phyloP scores from a whole-genome alignment of 2,113 vertebrate species.

The Mus musculus region GRCm39 chr9:50830501-50831000 shows the following conservation, averaged over 20 bases:
- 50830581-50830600: slow-evolving; percentile 28
- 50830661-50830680: slow-evolving; percentile 45
- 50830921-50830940: neutral
- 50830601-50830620: slow-evolving; percentile 4
- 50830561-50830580: slow-evolving; percentile 17
- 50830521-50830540: slow-evolving; percentile 8
- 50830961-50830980: neutral
- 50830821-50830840: neutral
- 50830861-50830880: neutral
- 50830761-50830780: neutral
- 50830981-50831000: slow-evolving; percentile 14
- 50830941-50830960: neutral
- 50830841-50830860: neutral
- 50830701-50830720: slow-evolving; percentile 6
- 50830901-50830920: neutral
- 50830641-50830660: slow-evolving; percentile 39
- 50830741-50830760: neutral
- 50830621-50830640: slow-evolving; percentile 37
- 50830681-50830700: slow-evolving; percentile 23
- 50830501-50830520: neutral
- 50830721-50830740: slow-evolving; percentile 1
- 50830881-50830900: neutral
- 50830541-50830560: slow-evolving; percentile 47
- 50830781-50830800: neutral
- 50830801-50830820: neutral